phyloP scores from a whole-genome alignment of 2,113 vertebrate species.

The Myodes glareolus region DNA sequence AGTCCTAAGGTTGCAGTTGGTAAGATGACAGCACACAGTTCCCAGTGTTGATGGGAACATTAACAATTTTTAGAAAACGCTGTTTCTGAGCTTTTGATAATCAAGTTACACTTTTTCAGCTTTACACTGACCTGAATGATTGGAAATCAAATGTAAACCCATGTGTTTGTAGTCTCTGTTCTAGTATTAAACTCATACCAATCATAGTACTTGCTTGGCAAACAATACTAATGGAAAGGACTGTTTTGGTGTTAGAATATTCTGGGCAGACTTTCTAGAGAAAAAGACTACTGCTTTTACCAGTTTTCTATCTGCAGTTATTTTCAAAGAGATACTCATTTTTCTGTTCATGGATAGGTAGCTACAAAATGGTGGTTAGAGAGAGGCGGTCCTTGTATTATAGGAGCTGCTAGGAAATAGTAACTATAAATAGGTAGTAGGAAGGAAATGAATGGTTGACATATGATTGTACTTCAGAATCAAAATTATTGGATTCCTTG shows the following conservation, averaged over 20 bases:
- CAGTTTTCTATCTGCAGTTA: neutral
- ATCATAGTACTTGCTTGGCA: neutral
- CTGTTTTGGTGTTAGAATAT: neutral
- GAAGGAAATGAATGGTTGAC: neutral
- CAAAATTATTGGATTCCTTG: neutral
- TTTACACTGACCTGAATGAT: slow-evolving; percentile 9
- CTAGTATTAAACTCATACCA: slow-evolving; percentile 36
- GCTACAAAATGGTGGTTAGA: neutral
- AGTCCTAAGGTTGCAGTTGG: slow-evolving; percentile 14
- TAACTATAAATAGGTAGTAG: neutral
- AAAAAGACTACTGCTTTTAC: neutral
- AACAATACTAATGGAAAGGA: neutral
- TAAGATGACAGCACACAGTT: neutral
- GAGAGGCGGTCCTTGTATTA: neutral
- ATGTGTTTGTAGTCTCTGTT: neutral
- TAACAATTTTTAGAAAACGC: neutral
- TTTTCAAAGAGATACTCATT: neutral
- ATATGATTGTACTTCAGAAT: neutral
- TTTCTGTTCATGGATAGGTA: neutral
- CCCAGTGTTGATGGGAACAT: neutral
- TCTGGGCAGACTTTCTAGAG: neutral
- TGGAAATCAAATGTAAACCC: neutral
- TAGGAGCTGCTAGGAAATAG: neutral
- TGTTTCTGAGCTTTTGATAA: slow-evolving; percentile 3
- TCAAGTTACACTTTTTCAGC: neutral